Base-by-base conservation (phyloP, 2,888 invertebrate genomes). In the Erebia aethiops region DNA sequence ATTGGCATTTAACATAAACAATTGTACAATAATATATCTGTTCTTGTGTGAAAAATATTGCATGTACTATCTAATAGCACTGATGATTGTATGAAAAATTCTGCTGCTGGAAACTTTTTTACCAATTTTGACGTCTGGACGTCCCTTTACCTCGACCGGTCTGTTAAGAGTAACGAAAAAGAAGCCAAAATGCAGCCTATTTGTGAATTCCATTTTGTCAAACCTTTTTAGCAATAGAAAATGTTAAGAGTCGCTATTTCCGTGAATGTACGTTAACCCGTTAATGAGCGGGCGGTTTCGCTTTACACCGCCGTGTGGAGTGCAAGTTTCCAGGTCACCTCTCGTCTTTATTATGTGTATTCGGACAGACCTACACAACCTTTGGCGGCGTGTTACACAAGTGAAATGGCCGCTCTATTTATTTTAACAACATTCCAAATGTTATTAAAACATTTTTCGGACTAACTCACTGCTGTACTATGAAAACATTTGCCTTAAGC, bases 231-330 rank as follows among this genome's bases (percentile, higher is more conserved):
- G 26, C 26, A 26, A 26, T 26, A 3, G 26, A 26, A 26, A 2
- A 26, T 4, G 2, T 2, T 5, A 21, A 11, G 11, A 65, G 7
- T 54, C 56, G 43, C 67, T 16, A 11, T 16, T 67, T 58, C 13
- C 67, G 49, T 58, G 67, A 49, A 14, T 51, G 49, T 14, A 69
- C 71, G 16, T 18, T 54, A 26, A 62, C 46, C 63, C 70, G 58
- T 72, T 74, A 74, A 74, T 74, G 74, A 74, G 68, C 68, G 26
- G 57, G 69, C 72, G 72, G 68, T 58, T 14, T 60, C 13, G 60
- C 64, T 72, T 71, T 71, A 65, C 64, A 51, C 65, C 68, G 57
- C 72, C 58, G 67, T 58, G 68, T 68, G 35, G 64, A 69, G 68
- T 54, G 71, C 72, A 72, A 68, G 68, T 72, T 72, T 74, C 35